Conservation (phyloP, 2,797 vertebrate species). For the Nyctalus aviator region DNA sequence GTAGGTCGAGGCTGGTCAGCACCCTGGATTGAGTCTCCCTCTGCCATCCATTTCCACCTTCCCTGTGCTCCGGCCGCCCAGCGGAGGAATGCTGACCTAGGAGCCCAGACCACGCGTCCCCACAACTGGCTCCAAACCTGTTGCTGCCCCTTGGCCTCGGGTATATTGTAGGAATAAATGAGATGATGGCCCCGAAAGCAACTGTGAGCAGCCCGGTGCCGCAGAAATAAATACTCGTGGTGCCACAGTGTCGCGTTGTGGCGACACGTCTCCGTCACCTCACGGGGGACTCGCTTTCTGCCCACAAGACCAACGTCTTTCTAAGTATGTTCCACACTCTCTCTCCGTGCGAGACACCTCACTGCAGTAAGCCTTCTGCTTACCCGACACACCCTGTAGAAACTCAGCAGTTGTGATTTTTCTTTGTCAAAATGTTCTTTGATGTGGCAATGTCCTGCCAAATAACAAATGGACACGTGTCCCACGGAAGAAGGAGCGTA, state of each 20-base stretch:
- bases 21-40: background rate
- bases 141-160: background rate
- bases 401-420: background rate
- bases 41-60: background rate
- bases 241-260: fast-evolving
- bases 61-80: background rate
- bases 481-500: background rate
- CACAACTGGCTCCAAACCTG: background rate
- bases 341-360: background rate
- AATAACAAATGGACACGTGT: background rate
- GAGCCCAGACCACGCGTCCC: fast-evolving
- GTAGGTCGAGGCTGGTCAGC: background rate
- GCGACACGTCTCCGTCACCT: background rate
- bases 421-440: background rate
- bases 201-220: fast-evolving
- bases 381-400: background rate
- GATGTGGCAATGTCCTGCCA: no score
- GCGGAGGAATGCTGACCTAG: background rate
- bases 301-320: background rate
- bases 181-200: fast-evolving
- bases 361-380: no score
- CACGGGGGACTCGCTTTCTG: background rate
- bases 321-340: fast-evolving
- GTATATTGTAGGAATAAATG: fast-evolving
- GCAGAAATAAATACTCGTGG: no score